These are phyloP conservation scores for Pseudotriccus pelzelni DNA, from an alignment of 2,797 vertebrate genomes.

Conservation along the genomic window DNA sequence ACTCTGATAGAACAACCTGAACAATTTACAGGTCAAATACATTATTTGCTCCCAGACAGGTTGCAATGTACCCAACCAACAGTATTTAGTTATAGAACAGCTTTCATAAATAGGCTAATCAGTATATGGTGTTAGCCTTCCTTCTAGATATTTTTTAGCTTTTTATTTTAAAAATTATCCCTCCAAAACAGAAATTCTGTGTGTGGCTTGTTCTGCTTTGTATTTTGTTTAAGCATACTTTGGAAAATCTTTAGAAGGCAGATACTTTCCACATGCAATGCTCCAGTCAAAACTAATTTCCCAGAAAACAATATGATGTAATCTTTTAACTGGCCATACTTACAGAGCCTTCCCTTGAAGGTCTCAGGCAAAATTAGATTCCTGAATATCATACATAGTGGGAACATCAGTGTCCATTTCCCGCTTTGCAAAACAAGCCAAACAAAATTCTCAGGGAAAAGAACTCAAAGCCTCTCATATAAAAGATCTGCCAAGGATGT, in stretches of 20 bases:
- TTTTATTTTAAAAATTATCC: neutral
- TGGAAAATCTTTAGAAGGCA: neutral
- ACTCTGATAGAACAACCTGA: neutral
- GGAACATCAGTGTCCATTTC: neutral
- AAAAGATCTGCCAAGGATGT: neutral
- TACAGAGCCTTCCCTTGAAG: neutral
- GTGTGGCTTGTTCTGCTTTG: neutral
- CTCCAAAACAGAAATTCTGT: neutral
- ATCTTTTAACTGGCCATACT: neutral
- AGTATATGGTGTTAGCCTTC: neutral
- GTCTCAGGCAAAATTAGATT: neutral
- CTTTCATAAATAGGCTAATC: neutral
- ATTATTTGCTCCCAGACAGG: neutral
- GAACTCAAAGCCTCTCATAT: neutral
- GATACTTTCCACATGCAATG: neutral
- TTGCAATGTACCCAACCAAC: neutral
- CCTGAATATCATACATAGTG: neutral
- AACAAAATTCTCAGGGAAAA: constrained; percentile 8
- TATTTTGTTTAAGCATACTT: neutral
- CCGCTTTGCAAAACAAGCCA: neutral
- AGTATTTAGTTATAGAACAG: neutral
- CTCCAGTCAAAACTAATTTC: neutral
- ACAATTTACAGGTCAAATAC: neutral
- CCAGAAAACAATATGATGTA: neutral
- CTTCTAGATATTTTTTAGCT: neutral